Percentiles rank a stretch among this genome's conserved stretches.
Evolutionary conservation across 1,140 invertebrate genomes (phyloP).

Genomic region (Sarcophaga bullata): DNA sequence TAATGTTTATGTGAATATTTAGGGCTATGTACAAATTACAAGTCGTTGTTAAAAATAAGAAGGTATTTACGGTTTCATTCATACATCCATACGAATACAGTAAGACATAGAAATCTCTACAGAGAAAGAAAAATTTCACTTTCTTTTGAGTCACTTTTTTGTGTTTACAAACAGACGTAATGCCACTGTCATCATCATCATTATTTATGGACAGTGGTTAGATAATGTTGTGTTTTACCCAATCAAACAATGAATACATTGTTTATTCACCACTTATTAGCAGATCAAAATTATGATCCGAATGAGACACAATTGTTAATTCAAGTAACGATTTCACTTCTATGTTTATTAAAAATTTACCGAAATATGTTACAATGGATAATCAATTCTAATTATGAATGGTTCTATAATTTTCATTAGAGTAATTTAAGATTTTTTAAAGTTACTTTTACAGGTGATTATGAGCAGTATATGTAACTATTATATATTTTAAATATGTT

Average conservation of each 20-base stretch:
- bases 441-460: neutral
- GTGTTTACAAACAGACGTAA: neutral
- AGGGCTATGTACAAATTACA: slow-evolving; percentile 27
- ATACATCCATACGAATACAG: neutral
- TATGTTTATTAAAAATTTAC: neutral
- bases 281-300: slow-evolving; percentile 12
- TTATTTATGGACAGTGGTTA: neutral
- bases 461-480: too few species aligned
- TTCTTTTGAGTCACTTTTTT: slow-evolving; percentile 35
- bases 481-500: too few species aligned
- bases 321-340: slow-evolving; percentile 28
- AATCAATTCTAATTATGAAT: neutral
- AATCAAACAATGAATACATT: slow-evolving; percentile 11
- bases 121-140: slow-evolving; percentile 19
- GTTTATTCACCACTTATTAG: slow-evolving; percentile 23
- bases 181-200: neutral
- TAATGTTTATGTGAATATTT: slow-evolving; percentile 1
- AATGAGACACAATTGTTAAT: slow-evolving; percentile 27
- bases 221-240: neutral
- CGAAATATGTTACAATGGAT: neutral
- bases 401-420: neutral
- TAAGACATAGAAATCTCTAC: neutral
- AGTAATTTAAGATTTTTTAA: too few species aligned
- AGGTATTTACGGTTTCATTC: neutral
- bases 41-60: neutral